A percentile compares a stretch with the other conserved stretches of the same genome.
These are phyloP conservation scores for Troides helena DNA, from an alignment of 2,888 invertebrate genomes.

Conservation along the genomic window DNA sequence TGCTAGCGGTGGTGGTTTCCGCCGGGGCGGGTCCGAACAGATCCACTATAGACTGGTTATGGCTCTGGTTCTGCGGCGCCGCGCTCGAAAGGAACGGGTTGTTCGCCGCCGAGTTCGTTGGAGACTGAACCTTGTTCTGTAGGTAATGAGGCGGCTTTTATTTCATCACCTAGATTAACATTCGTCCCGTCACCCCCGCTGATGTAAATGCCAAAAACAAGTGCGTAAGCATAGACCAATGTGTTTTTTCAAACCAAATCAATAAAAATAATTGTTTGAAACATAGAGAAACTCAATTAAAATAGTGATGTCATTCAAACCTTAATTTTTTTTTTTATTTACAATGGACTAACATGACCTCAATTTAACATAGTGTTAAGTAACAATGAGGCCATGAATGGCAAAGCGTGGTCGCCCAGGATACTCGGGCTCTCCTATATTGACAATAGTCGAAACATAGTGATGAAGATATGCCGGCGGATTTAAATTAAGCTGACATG, in stretches of 20 bases:
- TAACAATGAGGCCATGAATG: too few species aligned
- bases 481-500: too few species aligned
- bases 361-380: too few species aligned
- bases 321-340: too few species aligned
- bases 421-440: too few species aligned
- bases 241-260: background rate
- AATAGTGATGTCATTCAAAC: too few species aligned
- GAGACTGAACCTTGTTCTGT: constrained; percentile 87
- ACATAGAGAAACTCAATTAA: background rate
- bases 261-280: background rate
- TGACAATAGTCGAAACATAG: too few species aligned
- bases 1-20: constrained; percentile 46
- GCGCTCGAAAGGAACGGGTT: constrained; percentile 92
- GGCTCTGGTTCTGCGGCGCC: constrained; percentile 55
- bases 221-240: background rate
- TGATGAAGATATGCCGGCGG: too few species aligned
- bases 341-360: too few species aligned
- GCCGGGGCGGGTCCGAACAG: constrained; percentile 84
- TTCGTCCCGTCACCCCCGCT: background rate
- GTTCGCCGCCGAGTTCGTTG: constrained; percentile 85
- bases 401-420: too few species aligned
- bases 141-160: constrained; percentile 29
- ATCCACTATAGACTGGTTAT: constrained; percentile 84
- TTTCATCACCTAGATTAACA: background rate
- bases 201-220: background rate